These are phyloP conservation scores for Crocodylus rhombifer DNA, from an alignment of 2,797 vertebrate species.

Conservation along the genomic window DNA sequence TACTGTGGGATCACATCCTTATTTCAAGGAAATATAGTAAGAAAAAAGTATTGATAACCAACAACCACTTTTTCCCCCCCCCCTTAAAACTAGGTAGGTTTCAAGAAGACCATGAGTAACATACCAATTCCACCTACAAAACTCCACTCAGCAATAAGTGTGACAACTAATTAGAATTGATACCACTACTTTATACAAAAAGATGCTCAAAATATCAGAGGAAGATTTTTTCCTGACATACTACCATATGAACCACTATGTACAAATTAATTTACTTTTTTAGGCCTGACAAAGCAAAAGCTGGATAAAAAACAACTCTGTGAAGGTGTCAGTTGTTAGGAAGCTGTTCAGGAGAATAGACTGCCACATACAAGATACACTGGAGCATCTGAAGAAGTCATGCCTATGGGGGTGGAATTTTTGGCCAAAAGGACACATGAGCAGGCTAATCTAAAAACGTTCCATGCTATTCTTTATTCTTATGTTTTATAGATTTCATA, in stretches of 20 bases:
- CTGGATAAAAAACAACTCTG: not conserved
- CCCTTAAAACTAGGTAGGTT: too few species aligned
- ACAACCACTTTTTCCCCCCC: not conserved
- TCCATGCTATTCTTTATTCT: too few species aligned
- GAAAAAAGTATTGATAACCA: accelerated
- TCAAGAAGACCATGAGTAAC: not conserved
- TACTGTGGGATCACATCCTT: not conserved
- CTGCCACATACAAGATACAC: not conserved
- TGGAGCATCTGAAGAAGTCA: not conserved
- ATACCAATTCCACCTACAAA: not conserved
- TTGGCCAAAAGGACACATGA: too few species aligned
- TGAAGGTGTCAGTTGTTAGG: not conserved
- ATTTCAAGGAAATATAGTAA: not conserved
- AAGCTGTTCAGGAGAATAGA: not conserved
- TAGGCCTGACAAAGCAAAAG: not conserved
- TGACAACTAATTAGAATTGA: not conserved
- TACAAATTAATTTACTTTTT: too few species aligned
- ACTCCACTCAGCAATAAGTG: not conserved
- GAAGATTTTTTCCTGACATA: not conserved
- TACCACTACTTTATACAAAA: not conserved
- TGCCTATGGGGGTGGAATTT: too few species aligned
- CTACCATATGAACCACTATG: not conserved
- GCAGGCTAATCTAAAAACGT: too few species aligned
- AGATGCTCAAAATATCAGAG: not conserved
- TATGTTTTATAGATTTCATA: too few species aligned